Base-by-base conservation (phyloP, 2,888 invertebrate species). In the Scaptomyza tumidula region DNA sequence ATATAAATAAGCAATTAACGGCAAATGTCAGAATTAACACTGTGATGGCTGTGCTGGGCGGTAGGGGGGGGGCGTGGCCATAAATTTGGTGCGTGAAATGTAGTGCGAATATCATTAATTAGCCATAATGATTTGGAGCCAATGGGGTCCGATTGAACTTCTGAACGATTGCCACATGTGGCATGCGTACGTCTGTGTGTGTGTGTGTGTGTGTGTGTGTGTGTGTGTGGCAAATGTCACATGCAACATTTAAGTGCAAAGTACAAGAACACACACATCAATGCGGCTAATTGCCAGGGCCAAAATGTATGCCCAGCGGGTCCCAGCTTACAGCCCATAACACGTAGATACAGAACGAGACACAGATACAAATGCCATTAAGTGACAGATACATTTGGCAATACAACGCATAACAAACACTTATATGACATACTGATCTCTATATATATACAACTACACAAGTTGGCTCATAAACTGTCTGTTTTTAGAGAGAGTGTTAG, bases 231-330 rank as follows among this genome's bases (percentile, higher is more conserved):
- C 83, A 87, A 86, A 89, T 86, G 85, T 89, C 71, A 78, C 86
- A 85, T 85, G 88, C 88, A 89, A 87, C 85, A 85, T 85, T 85
- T 82, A 85, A 86, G 89, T 86, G 85, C 86, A 77, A 63, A 72
- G 29, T 46, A 59, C 63, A 54, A 27, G 69, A 67, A 55, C 56
- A 52, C 67, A 52, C 67, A 86, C 33, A 33, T 75, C 78, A 85
- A 84, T 65, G 73, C 67, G 76, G 63, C 73, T 88, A 86, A 84
- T 84, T 88, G 87, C 72, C 68, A 9, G 7, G 39, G 43, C 58
- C 27, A 41, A 66, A 78, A 75, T 79, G 71, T 52, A 24, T 24
- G 24, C 58, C 78, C 53, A 55, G 71, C 71, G 87, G 85, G 85
- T 75, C 84, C 56, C 53, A 56, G 41, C 41, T 41, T 41, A 41